Conservation (phyloP, 2,888 invertebrate species). For the Eupithecia centaureata region DNA sequence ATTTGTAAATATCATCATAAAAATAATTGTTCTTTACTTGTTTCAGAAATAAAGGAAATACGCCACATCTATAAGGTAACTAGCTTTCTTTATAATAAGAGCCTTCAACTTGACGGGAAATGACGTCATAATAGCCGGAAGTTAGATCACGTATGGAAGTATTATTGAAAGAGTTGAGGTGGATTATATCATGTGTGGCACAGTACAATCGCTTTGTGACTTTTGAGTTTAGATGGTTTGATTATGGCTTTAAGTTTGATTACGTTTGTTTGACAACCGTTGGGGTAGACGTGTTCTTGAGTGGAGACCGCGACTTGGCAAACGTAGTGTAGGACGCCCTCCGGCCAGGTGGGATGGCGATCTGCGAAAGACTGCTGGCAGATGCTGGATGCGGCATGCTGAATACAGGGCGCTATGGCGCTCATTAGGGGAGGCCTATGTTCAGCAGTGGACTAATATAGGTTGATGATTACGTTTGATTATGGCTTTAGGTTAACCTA, state of each 20-base stretch:
- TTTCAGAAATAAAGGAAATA: constrained; percentile 36
- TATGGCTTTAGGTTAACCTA: too few relatives aligned
- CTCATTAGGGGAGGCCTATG: too few relatives aligned
- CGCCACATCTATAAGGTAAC: constrained; percentile 27
- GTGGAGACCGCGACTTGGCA: too few relatives aligned
- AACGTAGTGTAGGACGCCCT: too few relatives aligned
- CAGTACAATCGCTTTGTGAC: constrained; percentile 10
- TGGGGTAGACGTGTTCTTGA: too few relatives aligned
- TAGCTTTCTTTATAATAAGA: constrained; percentile 27
- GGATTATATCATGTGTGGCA: constrained; percentile 23
- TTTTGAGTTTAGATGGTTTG: not conserved
- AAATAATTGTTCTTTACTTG: constrained; percentile 19
- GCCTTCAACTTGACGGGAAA: constrained; percentile 40
- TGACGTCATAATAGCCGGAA: constrained; percentile 50
- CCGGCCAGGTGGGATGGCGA: too few relatives aligned
- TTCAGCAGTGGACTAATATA: too few relatives aligned
- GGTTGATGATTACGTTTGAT: too few relatives aligned
- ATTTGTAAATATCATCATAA: not conserved
- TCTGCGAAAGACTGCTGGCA: too few relatives aligned
- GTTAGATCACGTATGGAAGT: constrained; percentile 48
- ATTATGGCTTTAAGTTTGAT: not conserved
- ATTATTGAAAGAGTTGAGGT: constrained; percentile 23
- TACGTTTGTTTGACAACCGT: too few relatives aligned
- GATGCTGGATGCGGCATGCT: too few relatives aligned
- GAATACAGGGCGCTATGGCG: too few relatives aligned